Evolutionary conservation across 2,797 vertebrate species (phyloP).

Genomic region (Taeniopygia guttata): DNA sequence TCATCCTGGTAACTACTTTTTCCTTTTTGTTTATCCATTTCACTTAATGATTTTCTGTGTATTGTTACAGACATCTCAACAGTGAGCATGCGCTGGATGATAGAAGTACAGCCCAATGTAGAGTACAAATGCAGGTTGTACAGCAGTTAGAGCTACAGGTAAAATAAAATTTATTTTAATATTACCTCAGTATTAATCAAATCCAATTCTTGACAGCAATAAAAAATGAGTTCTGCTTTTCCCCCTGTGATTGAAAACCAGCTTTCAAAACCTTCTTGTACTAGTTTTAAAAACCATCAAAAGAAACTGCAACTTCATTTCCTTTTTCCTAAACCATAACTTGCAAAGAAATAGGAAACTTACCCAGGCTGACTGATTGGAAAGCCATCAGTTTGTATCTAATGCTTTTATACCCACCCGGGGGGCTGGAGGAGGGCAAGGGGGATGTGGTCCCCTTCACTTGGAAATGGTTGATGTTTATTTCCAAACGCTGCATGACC

Average conservation of each 20-base stretch:
- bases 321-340: slow-evolving; percentile 44
- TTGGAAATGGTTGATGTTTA: slow-evolving; percentile 16
- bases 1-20: slow-evolving; percentile 73
- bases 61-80: slow-evolving; percentile 96
- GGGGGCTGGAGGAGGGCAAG: neutral
- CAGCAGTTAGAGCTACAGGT: slow-evolving; percentile 99
- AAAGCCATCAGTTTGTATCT: slow-evolving; percentile 1
- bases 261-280: slow-evolving; percentile 52
- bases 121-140: slow-evolving; percentile 99
- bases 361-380: slow-evolving; percentile 40
- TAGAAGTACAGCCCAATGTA: slow-evolving; percentile 99
- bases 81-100: slow-evolving; percentile 99
- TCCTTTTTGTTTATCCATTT: slow-evolving; percentile 76
- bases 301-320: slow-evolving; percentile 53
- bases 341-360: slow-evolving; percentile 62
- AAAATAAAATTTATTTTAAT: slow-evolving; percentile 79
- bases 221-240: slow-evolving; percentile 70
- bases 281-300: slow-evolving; percentile 48
- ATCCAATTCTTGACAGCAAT: slow-evolving; percentile 52
- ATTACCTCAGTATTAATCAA: slow-evolving; percentile 71
- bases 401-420: neutral
- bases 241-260: slow-evolving; percentile 49
- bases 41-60: slow-evolving; percentile 81
- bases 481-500: slow-evolving; percentile 47
- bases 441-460: neutral